Percentiles rank a stretch among this genome's conserved stretches.
phyloP scores from a whole-genome alignment of 2,113 vertebrate species.

The Mustela lutreola region DNA sequence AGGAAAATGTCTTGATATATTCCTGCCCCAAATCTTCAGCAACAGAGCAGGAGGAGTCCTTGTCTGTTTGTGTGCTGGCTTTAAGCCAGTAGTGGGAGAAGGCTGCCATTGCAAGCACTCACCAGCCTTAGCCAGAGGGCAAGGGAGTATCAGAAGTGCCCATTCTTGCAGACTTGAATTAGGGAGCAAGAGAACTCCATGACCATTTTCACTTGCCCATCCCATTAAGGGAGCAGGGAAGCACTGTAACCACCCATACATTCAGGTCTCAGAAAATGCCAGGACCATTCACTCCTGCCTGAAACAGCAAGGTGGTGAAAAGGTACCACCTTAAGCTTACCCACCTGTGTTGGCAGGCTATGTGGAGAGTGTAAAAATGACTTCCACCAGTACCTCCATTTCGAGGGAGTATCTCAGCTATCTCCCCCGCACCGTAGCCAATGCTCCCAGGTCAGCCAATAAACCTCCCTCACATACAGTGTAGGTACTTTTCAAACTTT shows the following conservation, averaged over 20 bases:
- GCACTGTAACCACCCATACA: not conserved
- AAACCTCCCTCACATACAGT: not conserved
- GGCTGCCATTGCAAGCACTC: not conserved
- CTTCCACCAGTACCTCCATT: not conserved
- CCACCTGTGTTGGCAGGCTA: not conserved
- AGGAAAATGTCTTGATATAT: not conserved
- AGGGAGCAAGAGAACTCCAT: not conserved
- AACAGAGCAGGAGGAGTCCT: not conserved
- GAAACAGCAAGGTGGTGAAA: not conserved
- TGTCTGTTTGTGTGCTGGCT: not conserved
- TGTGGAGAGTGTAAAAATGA: not conserved
- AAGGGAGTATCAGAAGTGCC: not conserved
- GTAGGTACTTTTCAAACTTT: not conserved
- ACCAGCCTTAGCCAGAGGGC: not conserved
- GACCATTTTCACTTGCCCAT: not conserved
- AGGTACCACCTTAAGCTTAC: not conserved
- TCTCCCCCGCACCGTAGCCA: not conserved
- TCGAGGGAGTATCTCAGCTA: not conserved
- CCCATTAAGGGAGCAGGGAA: not conserved
- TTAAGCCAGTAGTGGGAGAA: not conserved
- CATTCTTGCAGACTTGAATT: not conserved
- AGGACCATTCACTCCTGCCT: not conserved
- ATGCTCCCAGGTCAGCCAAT: not conserved
- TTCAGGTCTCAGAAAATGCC: not conserved
- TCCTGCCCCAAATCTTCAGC: not conserved